Evolutionary conservation across 2,797 vertebrate species (phyloP).

Genomic region (Gorsachius magnificus): DNA sequence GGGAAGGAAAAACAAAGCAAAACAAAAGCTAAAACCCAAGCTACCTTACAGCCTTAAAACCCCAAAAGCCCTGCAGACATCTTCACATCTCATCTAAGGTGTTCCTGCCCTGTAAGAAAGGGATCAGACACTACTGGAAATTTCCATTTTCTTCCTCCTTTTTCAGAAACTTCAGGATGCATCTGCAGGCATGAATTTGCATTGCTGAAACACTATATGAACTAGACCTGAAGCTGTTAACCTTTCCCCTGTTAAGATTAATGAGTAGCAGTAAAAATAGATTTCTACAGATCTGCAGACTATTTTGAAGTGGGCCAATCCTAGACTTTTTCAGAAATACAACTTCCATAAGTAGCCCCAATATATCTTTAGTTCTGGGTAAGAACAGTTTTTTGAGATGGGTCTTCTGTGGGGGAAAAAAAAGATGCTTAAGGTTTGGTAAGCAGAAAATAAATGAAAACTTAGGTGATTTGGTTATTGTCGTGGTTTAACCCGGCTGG

Average conservation of each 20-base stretch:
- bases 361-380: neutral
- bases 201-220: neutral
- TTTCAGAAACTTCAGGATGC: neutral
- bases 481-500: too few relatives aligned
- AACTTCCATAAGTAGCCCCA: neutral
- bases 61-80: neutral
- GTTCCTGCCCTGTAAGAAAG: neutral
- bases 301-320: neutral
- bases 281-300: neutral
- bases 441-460: neutral
- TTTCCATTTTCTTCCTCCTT: neutral
- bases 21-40: neutral
- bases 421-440: fast-evolving
- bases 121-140: neutral
- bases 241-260: neutral
- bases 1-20: neutral
- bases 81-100: neutral
- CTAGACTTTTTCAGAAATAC: neutral
- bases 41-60: neutral
- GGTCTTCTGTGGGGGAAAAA: neutral
- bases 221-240: neutral
- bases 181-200: neutral
- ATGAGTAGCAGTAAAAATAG: neutral
- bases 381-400: neutral
- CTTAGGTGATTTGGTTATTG: neutral